Evolutionary conservation across 2,113 vertebrate species (phyloP).

Genomic region (Erythrocercus mccallii): DNA sequence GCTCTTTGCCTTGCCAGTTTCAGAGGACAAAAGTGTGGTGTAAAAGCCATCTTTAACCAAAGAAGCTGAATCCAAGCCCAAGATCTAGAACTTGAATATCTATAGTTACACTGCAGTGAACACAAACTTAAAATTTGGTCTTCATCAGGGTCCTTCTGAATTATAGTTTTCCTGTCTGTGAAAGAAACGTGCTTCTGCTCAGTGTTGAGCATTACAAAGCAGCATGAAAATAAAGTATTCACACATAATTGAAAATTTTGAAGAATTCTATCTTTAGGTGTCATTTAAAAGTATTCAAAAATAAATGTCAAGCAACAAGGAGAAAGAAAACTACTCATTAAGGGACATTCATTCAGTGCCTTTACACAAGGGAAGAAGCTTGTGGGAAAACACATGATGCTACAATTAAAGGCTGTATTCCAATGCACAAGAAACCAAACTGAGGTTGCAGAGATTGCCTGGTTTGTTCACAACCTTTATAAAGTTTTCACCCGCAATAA

Average conservation of each 20-base stretch:
- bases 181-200: background rate
- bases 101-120: background rate
- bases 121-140: background rate
- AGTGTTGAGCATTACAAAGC: accelerated
- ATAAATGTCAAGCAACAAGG: background rate
- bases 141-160: background rate
- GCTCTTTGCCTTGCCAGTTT: background rate
- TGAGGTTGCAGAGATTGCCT: background rate
- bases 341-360: background rate
- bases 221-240: background rate
- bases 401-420: background rate
- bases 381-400: background rate
- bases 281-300: background rate
- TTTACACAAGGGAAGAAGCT: background rate
- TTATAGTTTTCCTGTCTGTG: background rate
- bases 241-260: background rate
- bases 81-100: background rate
- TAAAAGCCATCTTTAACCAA: background rate
- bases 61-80: background rate
- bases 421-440: background rate
- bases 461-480: background rate
- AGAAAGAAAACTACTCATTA: background rate
- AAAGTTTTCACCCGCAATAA: background rate
- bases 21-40: background rate
- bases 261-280: background rate